Percentiles rank a stretch among this genome's conserved stretches.
Evolutionary conservation across 2,797 vertebrate species (phyloP).

Genomic region (Hirundo rustica): DNA sequence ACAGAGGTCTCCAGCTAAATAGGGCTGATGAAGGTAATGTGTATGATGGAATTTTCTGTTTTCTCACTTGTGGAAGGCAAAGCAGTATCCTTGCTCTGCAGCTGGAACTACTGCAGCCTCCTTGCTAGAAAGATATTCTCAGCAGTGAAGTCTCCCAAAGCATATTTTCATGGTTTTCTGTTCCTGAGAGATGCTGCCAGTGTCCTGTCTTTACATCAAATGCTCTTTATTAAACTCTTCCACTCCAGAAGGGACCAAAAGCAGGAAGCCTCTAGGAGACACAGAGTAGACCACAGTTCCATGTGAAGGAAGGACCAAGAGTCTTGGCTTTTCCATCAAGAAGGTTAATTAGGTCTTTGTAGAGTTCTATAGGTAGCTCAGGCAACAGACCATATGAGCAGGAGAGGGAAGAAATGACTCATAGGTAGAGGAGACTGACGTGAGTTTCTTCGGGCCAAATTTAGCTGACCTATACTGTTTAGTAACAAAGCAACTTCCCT

Average conservation of each 20-base stretch:
- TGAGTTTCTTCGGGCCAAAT: slow-evolving; percentile 17
- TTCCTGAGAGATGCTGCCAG: fast-evolving
- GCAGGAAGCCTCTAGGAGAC: background rate
- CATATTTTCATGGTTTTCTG: background rate
- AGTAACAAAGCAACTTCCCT: background rate
- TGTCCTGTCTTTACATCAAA: background rate
- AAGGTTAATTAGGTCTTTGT: background rate
- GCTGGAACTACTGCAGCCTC: background rate
- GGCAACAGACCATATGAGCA: background rate
- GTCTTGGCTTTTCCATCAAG: background rate
- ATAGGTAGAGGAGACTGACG: background rate
- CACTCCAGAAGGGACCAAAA: background rate
- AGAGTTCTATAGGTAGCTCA: background rate
- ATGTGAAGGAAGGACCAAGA: background rate
- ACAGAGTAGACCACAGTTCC: background rate
- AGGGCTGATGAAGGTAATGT: background rate
- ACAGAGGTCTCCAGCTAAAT: background rate
- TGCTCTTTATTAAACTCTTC: background rate
- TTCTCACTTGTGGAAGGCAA: background rate
- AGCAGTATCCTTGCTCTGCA: background rate
- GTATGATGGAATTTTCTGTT: background rate
- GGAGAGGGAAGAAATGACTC: slow-evolving; percentile 29
- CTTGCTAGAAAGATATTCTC: background rate
- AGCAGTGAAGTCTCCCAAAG: background rate
- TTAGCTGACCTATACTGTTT: slow-evolving; percentile 30